phyloP scores from a whole-genome alignment of 2,797 vertebrate genomes.

The Florisuga fusca region DNA sequence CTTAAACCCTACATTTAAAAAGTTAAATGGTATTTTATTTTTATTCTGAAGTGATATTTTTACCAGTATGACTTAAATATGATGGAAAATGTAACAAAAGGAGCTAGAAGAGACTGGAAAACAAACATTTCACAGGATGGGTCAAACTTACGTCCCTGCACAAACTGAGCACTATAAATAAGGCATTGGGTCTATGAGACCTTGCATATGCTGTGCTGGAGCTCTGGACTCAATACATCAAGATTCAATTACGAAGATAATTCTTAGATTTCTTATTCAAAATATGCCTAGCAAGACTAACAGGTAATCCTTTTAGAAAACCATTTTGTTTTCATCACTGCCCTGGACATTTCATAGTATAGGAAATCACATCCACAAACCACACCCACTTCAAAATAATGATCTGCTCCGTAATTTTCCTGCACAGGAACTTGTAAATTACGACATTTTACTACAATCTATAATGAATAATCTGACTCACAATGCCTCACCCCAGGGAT shows the following conservation, averaged over 20 bases:
- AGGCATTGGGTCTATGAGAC: not conserved
- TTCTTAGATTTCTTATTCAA: not conserved
- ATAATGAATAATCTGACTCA: constrained; percentile 31
- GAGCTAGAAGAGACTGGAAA: not conserved
- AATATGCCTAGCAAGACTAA: not conserved
- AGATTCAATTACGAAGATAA: not conserved
- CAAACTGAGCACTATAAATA: not conserved
- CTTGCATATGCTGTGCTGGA: not conserved
- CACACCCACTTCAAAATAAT: constrained; percentile 11
- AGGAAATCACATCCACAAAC: constrained; percentile 10
- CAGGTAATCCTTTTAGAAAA: not conserved
- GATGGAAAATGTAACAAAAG: not conserved
- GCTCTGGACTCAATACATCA: not conserved
- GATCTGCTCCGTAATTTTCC: not conserved
- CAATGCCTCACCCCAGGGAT: not conserved
- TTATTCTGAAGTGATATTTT: not conserved
- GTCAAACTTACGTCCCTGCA: not conserved
- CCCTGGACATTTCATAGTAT: not conserved
- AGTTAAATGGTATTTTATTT: not conserved
- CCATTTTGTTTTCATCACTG: not conserved
- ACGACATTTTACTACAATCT: not conserved
- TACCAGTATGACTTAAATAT: not conserved
- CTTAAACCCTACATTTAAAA: not conserved
- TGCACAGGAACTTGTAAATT: not conserved
- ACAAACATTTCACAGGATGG: not conserved